phyloP scores from a whole-genome alignment of 1,140 invertebrate genomes.

The Ctenoplectra terminalis region DNA sequence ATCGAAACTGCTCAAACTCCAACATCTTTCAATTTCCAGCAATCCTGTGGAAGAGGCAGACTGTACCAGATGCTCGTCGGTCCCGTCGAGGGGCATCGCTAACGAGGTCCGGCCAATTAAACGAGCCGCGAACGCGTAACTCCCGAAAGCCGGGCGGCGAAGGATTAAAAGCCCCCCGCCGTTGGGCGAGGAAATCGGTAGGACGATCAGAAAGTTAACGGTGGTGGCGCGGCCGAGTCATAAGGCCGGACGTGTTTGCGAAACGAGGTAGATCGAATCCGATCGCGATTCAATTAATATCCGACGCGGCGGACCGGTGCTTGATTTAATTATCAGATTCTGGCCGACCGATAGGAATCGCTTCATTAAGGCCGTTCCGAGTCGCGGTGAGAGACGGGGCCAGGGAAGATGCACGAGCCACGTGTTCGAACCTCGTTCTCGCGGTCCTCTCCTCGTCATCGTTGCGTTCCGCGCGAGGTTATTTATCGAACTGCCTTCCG shows the following conservation, averaged over 20 bases:
- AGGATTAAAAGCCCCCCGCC: slow-evolving; percentile 24
- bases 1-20: no score
- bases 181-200: slow-evolving; percentile 31
- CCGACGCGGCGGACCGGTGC: slow-evolving; percentile 38
- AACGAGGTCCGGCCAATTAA: slow-evolving; percentile 52
- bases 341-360: slow-evolving; percentile 69
- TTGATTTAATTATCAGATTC: slow-evolving; percentile 79
- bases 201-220: slow-evolving; percentile 52
- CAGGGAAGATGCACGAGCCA: background rate
- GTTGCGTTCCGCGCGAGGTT: background rate
- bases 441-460: slow-evolving; percentile 20
- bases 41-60: background rate
- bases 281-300: slow-evolving; percentile 73
- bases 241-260: slow-evolving; percentile 61
- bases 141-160: slow-evolving; percentile 34
- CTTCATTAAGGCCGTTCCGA: slow-evolving; percentile 70
- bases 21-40: no score
- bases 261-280: slow-evolving; percentile 61
- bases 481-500: slow-evolving; percentile 33
- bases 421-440: slow-evolving; percentile 34
- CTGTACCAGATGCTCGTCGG: background rate
- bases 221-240: slow-evolving; percentile 49
- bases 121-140: slow-evolving; percentile 12
- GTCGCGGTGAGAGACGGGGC: background rate
- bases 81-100: background rate